Percentiles rank a stretch among this genome's conserved stretches.
Evolutionary conservation across 1,140 invertebrate genomes (phyloP).

Genomic region (Dendroctonus valens): DNA sequence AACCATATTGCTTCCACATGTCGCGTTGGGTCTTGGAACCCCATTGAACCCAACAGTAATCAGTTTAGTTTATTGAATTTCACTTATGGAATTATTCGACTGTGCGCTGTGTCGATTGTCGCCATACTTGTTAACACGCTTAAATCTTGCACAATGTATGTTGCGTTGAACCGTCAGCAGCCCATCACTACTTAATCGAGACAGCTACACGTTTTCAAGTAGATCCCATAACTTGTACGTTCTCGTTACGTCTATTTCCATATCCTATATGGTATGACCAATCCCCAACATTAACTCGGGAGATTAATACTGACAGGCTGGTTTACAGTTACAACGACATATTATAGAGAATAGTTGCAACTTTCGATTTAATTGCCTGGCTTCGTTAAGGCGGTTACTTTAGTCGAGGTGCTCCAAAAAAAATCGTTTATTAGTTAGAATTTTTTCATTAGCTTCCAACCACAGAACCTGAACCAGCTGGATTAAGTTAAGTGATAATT

Average conservation of each 20-base stretch:
- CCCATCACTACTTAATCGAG: constrained; percentile 4
- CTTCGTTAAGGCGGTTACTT: not conserved
- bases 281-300: constrained; percentile 12
- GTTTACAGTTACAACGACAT: constrained; percentile 19
- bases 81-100: too few relatives aligned
- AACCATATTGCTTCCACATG: too few relatives aligned
- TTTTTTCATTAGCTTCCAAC: too few relatives aligned
- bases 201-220: constrained; percentile 8
- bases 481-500: too few relatives aligned
- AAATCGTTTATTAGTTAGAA: too few relatives aligned
- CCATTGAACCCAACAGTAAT: too few relatives aligned
- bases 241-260: constrained; percentile 22
- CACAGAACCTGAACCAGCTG: too few relatives aligned
- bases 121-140: too few relatives aligned
- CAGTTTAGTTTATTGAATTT: too few relatives aligned
- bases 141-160: not conserved
- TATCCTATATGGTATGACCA: constrained; percentile 21
- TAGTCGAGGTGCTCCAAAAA: not conserved
- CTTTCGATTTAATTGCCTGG: constrained; percentile 5
- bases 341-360: constrained; percentile 13
- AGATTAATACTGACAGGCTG: constrained; percentile 13
- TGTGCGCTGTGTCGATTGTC: too few relatives aligned
- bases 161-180: constrained; percentile 2
- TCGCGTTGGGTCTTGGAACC: too few relatives aligned
- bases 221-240: constrained; percentile 13